Conservation (phyloP, 2,797 vertebrate species). For the Tamandua tetradactyla region DNA sequence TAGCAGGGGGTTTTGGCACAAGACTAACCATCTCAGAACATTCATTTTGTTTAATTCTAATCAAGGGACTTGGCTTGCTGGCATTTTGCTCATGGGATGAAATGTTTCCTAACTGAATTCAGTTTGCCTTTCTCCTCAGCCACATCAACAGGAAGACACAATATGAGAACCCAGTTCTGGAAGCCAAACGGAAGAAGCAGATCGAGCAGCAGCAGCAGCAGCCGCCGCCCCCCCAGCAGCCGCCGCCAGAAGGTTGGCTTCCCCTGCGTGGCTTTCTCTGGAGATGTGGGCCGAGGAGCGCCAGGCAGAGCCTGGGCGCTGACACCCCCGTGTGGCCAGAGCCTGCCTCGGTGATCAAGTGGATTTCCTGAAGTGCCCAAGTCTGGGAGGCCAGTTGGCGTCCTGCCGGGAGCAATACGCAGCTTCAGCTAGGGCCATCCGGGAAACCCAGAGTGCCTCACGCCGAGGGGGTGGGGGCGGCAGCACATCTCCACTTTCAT, state of each 20-base stretch:
- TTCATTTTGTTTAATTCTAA: neutral
- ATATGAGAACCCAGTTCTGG: slow-evolving; percentile 97
- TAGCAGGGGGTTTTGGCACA: neutral
- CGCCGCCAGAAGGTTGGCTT: slow-evolving; percentile 84
- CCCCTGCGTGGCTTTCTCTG: neutral
- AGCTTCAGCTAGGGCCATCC: neutral
- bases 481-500: neutral
- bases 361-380: rapidly evolving
- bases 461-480: neutral
- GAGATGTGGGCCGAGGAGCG: neutral
- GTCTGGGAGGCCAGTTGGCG: neutral
- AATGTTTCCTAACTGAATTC: slow-evolving; percentile 60
- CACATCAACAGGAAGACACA: slow-evolving; percentile 99
- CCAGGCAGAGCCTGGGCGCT: rapidly evolving
- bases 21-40: neutral
- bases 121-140: slow-evolving; percentile 85
- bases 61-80: neutral
- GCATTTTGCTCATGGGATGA: slow-evolving; percentile 14
- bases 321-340: slow-evolving; percentile 32
- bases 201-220: slow-evolving; percentile 93
- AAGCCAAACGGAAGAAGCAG: slow-evolving; percentile 98
- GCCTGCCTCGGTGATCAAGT: neutral
- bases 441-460: neutral
- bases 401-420: neutral
- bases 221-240: slow-evolving; percentile 84